A percentile compares a stretch with the other conserved stretches of the same genome.
Conservation (phyloP, 2,888 invertebrate genomes). For the Andrena fulva region DNA sequence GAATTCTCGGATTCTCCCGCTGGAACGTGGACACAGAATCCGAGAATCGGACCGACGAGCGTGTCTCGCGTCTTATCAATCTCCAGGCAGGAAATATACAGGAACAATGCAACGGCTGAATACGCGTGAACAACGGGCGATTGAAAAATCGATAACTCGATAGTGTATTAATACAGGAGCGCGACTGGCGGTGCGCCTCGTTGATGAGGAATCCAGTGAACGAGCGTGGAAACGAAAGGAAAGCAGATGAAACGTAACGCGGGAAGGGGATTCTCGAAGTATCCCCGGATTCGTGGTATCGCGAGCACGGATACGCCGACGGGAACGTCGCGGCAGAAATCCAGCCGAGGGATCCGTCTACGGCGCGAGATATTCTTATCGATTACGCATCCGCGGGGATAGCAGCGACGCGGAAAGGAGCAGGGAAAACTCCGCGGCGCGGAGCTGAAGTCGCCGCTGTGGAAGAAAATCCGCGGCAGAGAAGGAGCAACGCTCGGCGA, state of each 20-base stretch:
- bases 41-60: neutral
- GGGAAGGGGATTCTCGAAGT: neutral
- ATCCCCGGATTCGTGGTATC: neutral
- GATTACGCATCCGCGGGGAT: conserved; percentile 10
- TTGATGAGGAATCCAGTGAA: conserved; percentile 1
- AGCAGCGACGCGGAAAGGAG: conserved; percentile 25
- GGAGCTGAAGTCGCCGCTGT: conserved; percentile 18
- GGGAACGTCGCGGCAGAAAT: conserved; percentile 8
- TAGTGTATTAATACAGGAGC: conserved; percentile 20
- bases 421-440: conserved; percentile 9
- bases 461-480: conserved; percentile 24
- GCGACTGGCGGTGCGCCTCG: neutral
- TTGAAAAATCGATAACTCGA: conserved; percentile 49
- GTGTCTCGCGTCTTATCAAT: conserved; percentile 32
- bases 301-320: neutral
- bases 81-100: neutral
- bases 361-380: conserved; percentile 43
- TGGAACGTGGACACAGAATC: no score
- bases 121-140: conserved; percentile 16
- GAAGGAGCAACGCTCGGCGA: conserved; percentile 7
- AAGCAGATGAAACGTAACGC: neutral
- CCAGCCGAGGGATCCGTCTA: conserved; percentile 14
- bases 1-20: no score
- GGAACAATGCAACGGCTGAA: conserved; percentile 23
- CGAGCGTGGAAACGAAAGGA: neutral